Evolutionary conservation across 2,888 invertebrate genomes (phyloP), one percentile per base, ranked within the genome.

Genomic region (Nudaria mundana): DNA sequence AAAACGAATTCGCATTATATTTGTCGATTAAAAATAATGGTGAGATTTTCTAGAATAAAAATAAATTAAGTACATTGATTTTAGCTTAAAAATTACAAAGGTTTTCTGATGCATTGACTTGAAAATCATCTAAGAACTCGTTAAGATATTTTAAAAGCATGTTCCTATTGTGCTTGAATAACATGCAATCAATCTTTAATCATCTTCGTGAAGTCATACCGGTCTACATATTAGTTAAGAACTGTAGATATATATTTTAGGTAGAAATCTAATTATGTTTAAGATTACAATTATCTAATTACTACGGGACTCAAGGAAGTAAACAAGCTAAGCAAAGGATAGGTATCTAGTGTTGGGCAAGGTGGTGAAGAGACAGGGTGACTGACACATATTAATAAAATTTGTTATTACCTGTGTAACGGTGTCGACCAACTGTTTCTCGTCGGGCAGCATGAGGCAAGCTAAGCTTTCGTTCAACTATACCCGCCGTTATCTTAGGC

Each of bases 391-490:
- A n/a, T n/a, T n/a, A 32, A 59, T 40, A 51, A 50, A 37, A 53
- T 43, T 49, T 44, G 47, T 44, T 43, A 44, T 56, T 66, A 82
- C 81, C 82, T 81, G 67, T 57, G 45, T 44, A 44, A 56, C 52
- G 59, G 40, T 51, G 52, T 48, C 52, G 47, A 49, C 63, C 49
- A 46, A 45, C 59, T 49, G 43, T 44, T 53, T 52, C 56, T 56
- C 60, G 67, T 52, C 61, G 66, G 51, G 48, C 81, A 67, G 76
- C 76, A 76, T 80, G 78, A 77, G 64, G 56, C 58, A 85, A 85
- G 85, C 85, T 60, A 84, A 82, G 83, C 83, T 50, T 55, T 67
- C 66, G 49, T 61, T 51, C 56, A 61, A 55, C 55, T 63, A 66
- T 59, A 40, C 52, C 40, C 38, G 49, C 61, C 48, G 30, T 44